Evolutionary conservation across 2,888 invertebrate genomes (phyloP).

Genomic region (Aphodius sticticus): DNA sequence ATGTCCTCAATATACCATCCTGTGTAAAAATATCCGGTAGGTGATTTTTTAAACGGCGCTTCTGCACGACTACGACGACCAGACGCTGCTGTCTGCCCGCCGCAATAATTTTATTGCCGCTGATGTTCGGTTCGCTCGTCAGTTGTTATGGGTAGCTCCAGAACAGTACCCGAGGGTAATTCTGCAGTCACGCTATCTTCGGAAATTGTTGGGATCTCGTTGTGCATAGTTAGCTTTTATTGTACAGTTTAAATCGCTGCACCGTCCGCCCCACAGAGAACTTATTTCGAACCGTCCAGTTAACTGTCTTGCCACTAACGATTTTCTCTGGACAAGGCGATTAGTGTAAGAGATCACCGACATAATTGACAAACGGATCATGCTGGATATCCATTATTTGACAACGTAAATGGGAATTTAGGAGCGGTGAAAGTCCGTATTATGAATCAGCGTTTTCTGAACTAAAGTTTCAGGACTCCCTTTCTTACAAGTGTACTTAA

Average conservation of each 20-base stretch:
- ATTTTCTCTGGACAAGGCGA: neutral
- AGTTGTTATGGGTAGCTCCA: constrained; percentile 4
- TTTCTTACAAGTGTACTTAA: too few relatives aligned
- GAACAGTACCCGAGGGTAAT: constrained; percentile 7
- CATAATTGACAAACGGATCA: neutral
- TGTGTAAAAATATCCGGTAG: neutral
- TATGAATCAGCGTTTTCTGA: too few relatives aligned
- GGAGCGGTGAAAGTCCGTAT: too few relatives aligned
- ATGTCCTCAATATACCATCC: neutral
- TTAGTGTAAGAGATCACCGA: neutral
- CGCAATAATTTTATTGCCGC: constrained; percentile 18
- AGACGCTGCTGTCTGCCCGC: neutral
- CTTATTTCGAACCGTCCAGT: neutral
- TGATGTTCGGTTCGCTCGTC: constrained; percentile 16
- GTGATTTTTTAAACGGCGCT: neutral
- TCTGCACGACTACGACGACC: neutral
- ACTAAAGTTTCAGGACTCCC: too few relatives aligned
- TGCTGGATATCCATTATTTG: too few relatives aligned
- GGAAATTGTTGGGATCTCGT: constrained; percentile 8
- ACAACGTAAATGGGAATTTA: too few relatives aligned
- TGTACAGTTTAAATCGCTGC: neutral
- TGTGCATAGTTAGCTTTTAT: neutral
- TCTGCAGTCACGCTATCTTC: constrained; percentile 24
- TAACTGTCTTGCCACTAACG: neutral
- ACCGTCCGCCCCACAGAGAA: neutral